A percentile compares a stretch with the other conserved stretches of the same genome.
These are phyloP conservation scores for Anhinga anhinga DNA, from an alignment of 2,113 vertebrate genomes.

Conservation along the genomic window DNA sequence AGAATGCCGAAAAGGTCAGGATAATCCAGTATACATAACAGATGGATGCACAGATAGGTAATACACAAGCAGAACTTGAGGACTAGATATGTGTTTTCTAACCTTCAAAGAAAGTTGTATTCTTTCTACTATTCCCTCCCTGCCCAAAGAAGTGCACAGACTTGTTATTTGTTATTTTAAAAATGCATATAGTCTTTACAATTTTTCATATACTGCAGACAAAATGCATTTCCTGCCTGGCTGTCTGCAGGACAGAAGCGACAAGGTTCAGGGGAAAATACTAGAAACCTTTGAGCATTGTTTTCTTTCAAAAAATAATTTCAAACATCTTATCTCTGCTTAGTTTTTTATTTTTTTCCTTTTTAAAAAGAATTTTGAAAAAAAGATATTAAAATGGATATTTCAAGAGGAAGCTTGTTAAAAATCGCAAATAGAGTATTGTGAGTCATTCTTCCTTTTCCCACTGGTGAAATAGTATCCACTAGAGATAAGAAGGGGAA, in stretches of 20 bases:
- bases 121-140: not conserved
- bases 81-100: not conserved
- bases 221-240: not conserved
- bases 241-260: not conserved
- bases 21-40: not conserved
- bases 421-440: not conserved
- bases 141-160: not conserved
- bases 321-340: not conserved
- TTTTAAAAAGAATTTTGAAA: not conserved
- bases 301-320: not conserved
- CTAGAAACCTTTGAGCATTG: not conserved
- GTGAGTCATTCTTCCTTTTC: not conserved
- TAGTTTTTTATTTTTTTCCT: not conserved
- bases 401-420: not conserved
- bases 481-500: not conserved
- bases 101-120: not conserved
- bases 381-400: not conserved
- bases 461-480: not conserved
- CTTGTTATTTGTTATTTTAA: not conserved
- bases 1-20: slow-evolving; percentile 33
- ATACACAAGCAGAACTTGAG: not conserved
- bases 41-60: not conserved
- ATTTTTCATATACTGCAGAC: not conserved
- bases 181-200: not conserved
- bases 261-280: not conserved